Evolutionary conservation across 2,888 invertebrate species (phyloP), one percentile per base, ranked within the genome.

Genomic region (Ichneumoninae sp.): DNA sequence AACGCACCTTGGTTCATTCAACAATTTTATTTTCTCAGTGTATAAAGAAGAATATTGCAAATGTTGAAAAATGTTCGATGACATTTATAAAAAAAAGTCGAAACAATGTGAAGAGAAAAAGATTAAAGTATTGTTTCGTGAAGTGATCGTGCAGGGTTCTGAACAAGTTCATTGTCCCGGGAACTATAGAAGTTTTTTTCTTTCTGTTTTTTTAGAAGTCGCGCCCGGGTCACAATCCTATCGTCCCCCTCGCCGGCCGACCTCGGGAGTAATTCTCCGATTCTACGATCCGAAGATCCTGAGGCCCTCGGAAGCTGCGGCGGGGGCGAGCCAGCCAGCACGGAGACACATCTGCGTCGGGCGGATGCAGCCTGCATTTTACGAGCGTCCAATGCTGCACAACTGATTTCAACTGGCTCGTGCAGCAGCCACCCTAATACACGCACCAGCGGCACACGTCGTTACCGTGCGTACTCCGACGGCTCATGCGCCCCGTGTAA

Each of bases 341-440:
- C 30, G 69, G 54, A 75, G 86, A 90, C 90, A 91, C 92, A 93
- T 93, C 92, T 93, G 92, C 92, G 91, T 87, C 86, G 87, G 91
- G 89, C 92, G 92, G 92, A 93, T 93, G 92, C 92, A 93, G 92
- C 88, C 92, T 93, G 92, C 92, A 91, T 91, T 93, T 93, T 93
- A 93, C 90, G 92, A 89, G 88, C 91, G 91, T 87, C 91, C 91
- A 90, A 91, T 92, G 91, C 91, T 90, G 90, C 90, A 90, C 91
- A 70, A 83, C 69, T 68, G 78, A 79, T 83, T 76, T 47, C 66
- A 70, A 47, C 44, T 47, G 44, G 62, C 75, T 57, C 82, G 71
- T 74, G 79, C 78, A 74, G 78, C 76, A 69, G 36, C 79, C 52
- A 71, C 79, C 70, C 81, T 50, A 40, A 72, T 66, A 75, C 75